Evolutionary conservation across 2,888 invertebrate species (phyloP).

Genomic region (Melikaiella ostensackeni): DNA sequence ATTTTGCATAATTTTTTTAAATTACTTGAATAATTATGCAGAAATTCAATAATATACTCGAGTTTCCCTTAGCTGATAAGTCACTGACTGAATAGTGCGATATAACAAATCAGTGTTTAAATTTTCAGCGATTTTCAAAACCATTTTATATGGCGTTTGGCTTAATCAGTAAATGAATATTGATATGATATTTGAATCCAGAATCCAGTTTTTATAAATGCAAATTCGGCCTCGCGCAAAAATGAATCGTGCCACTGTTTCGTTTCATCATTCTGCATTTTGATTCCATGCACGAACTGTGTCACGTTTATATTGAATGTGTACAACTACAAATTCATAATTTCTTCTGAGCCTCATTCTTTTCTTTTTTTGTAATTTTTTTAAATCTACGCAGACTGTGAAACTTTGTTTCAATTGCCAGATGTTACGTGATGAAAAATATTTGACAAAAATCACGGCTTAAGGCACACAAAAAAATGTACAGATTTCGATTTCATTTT

Average conservation of each 20-base stretch:
- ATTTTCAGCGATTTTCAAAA: not conserved
- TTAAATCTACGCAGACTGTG: constrained; percentile 1
- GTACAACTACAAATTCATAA: not conserved
- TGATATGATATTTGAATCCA: constrained; percentile 4
- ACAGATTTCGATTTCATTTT: not conserved
- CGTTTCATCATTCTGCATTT: not conserved
- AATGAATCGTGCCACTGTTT: constrained; percentile 1
- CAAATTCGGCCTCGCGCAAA: not conserved
- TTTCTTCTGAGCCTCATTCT: not conserved
- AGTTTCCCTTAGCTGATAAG: not conserved
- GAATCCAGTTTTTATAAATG: not conserved
- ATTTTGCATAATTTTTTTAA: not conserved
- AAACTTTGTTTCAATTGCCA: constrained; percentile 1
- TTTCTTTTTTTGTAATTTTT: not conserved
- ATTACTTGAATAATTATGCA: not conserved
- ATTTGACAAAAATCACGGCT: not conserved
- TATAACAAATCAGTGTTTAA: not conserved
- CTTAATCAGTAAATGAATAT: constrained; percentile 9
- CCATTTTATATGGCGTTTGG: not conserved
- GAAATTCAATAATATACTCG: not conserved
- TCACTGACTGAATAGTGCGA: constrained; percentile 7
- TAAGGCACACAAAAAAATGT: not conserved
- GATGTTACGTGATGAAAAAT: constrained; percentile 8
- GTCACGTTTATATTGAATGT: not conserved
- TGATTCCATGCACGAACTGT: not conserved